Percentiles rank a stretch among this genome's conserved stretches.
Conservation (phyloP, 1,140 invertebrate species). For the Euwallacea fornicatus region DNA sequence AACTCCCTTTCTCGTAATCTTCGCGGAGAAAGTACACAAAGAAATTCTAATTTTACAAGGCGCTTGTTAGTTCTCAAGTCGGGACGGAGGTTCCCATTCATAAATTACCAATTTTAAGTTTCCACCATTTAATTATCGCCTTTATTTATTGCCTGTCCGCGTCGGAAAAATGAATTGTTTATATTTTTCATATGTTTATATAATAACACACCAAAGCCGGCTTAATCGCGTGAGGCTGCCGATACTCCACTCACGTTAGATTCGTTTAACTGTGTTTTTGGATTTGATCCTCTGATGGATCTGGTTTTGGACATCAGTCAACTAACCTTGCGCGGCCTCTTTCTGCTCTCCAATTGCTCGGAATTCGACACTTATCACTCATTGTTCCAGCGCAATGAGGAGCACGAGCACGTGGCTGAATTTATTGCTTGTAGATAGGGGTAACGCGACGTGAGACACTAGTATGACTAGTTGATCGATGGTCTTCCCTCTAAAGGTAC, state of each 20-base stretch:
- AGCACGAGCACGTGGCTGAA: neutral
- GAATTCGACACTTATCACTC: too few species aligned
- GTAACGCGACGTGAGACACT: too few species aligned
- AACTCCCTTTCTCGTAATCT: constrained; percentile 17
- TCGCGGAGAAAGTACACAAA: constrained; percentile 23
- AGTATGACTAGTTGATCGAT: too few species aligned
- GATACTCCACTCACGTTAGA: constrained; percentile 25
- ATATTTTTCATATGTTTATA: constrained; percentile 34
- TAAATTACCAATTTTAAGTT: constrained; percentile 35
- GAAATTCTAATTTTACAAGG: constrained; percentile 34
- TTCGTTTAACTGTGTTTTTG: constrained; percentile 28
- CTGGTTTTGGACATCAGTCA: constrained; percentile 15
- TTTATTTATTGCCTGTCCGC: constrained; percentile 31
- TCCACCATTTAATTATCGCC: constrained; percentile 36
- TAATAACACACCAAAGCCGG: constrained; percentile 30
- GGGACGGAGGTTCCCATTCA: constrained; percentile 23
- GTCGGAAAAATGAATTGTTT: constrained; percentile 31
- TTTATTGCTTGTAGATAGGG: neutral
- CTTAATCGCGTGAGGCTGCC: constrained; percentile 21
- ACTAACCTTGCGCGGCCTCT: neutral
- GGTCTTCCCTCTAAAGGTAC: constrained; percentile 1
- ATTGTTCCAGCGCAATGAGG: too few species aligned
- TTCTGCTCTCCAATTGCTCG: too few species aligned
- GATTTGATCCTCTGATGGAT: constrained; percentile 27
- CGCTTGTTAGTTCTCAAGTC: constrained; percentile 28